Evolutionary conservation across 2,888 invertebrate species (phyloP).

Genomic region (Invenusta paracnida): DNA sequence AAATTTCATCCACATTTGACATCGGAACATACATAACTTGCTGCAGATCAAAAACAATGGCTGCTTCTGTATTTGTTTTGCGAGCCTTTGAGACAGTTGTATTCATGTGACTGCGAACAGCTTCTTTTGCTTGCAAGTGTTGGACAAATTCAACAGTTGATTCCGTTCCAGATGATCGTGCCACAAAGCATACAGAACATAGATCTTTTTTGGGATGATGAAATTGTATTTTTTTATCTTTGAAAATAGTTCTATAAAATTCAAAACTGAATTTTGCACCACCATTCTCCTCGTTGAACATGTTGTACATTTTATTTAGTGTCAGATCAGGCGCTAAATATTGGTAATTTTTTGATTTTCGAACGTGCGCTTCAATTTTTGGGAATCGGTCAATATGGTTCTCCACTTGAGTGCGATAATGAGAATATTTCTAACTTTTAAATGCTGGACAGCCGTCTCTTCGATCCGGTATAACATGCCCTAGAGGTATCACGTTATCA

Average conservation of each 20-base stretch:
- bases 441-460: no score
- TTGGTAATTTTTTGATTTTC: no score
- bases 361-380: no score
- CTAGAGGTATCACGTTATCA: no score
- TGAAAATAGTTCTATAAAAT: neutral
- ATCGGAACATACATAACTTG: neutral
- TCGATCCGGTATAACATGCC: no score
- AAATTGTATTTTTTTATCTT: neutral
- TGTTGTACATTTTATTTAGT: neutral
- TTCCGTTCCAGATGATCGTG: neutral
- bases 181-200: neutral
- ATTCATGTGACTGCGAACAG: neutral
- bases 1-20: neutral
- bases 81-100: neutral
- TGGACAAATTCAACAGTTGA: neutral
- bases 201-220: neutral
- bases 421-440: no score
- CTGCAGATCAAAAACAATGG: neutral
- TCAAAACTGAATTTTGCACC: neutral
- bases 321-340: neutral
- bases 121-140: neutral
- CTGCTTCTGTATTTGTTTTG: neutral
- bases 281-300: neutral
- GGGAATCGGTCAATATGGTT: no score
- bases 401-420: no score